Evolutionary conservation across 2,888 invertebrate species (phyloP).

Genomic region (Orthosia incerta): DNA sequence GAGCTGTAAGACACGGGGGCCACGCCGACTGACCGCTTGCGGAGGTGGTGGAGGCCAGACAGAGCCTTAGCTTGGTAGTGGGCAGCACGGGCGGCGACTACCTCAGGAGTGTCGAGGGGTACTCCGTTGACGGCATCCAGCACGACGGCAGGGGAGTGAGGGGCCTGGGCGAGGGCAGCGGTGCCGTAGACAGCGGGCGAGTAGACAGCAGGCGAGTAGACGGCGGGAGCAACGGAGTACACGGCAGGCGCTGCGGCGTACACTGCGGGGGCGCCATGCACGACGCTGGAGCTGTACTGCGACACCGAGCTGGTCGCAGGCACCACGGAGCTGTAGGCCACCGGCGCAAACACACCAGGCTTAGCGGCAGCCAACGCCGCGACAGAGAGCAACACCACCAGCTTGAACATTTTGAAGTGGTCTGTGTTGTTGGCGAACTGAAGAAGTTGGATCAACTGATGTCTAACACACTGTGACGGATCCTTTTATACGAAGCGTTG

Average conservation of each 20-base stretch:
- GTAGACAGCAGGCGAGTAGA: slow-evolving; percentile 75
- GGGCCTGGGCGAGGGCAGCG: slow-evolving; percentile 77
- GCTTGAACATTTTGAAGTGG: slow-evolving; percentile 86
- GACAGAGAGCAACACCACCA: slow-evolving; percentile 92
- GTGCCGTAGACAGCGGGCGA: slow-evolving; percentile 71
- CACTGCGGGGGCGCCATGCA: slow-evolving; percentile 73
- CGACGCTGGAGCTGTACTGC: slow-evolving; percentile 79
- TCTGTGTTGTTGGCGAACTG: slow-evolving; percentile 83
- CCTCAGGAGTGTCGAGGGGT: slow-evolving; percentile 89
- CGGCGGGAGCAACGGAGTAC: slow-evolving; percentile 76
- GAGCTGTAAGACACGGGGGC: slow-evolving; percentile 77
- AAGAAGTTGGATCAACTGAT: slow-evolving; percentile 85
- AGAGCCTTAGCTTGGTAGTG: slow-evolving; percentile 88
- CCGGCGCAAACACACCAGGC: slow-evolving; percentile 78
- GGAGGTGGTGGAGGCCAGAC: slow-evolving; percentile 82
- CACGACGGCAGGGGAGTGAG: slow-evolving; percentile 86
- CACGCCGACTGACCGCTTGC: slow-evolving; percentile 81
- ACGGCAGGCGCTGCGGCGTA: slow-evolving; percentile 75
- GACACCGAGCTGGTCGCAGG: slow-evolving; percentile 76
- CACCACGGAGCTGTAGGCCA: slow-evolving; percentile 79
- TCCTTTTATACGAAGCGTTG: slow-evolving; percentile 81
- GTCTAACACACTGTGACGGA: slow-evolving; percentile 71
- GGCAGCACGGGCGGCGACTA: slow-evolving; percentile 86
- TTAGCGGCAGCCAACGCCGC: slow-evolving; percentile 91
- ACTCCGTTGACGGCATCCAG: slow-evolving; percentile 86